These are phyloP conservation scores for Bucorvus abyssinicus DNA, from an alignment of 2,797 vertebrate species.

Conservation along the genomic window DNA sequence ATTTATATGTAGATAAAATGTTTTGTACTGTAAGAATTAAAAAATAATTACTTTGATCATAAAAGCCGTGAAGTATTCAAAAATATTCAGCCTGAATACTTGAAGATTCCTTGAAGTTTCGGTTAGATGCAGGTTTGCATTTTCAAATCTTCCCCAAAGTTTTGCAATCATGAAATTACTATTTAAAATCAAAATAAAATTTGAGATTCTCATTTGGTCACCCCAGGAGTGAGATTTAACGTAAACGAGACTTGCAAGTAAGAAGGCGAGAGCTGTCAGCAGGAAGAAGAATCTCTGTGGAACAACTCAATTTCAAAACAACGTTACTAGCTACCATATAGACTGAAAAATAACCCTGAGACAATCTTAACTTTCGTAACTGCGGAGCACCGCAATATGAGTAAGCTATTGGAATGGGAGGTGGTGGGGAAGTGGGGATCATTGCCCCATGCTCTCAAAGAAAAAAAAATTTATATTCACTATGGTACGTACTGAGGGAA, in stretches of 20 bases:
- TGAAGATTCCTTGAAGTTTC: background rate
- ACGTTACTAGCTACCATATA: background rate
- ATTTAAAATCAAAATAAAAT: background rate
- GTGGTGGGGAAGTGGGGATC: background rate
- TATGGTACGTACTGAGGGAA: background rate
- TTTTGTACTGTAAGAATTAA: background rate
- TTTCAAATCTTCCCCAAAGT: background rate
- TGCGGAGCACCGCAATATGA: background rate
- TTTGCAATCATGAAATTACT: background rate
- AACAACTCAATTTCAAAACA: background rate
- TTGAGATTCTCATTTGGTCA: background rate
- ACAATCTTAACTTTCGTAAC: fast-evolving
- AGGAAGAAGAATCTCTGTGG: background rate
- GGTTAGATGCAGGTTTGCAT: background rate
- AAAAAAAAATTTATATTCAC: background rate
- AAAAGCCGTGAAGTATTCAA: background rate
- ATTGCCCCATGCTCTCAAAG: background rate
- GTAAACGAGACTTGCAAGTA: background rate
- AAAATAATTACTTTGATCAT: background rate
- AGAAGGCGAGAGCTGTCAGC: background rate
- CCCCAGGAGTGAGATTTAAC: background rate
- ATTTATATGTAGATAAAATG: background rate
- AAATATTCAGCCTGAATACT: background rate
- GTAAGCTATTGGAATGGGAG: background rate
- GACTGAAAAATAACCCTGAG: background rate